Conservation (phyloP, 2,113 vertebrate genomes). For the Syngnathus floridae region DNA sequence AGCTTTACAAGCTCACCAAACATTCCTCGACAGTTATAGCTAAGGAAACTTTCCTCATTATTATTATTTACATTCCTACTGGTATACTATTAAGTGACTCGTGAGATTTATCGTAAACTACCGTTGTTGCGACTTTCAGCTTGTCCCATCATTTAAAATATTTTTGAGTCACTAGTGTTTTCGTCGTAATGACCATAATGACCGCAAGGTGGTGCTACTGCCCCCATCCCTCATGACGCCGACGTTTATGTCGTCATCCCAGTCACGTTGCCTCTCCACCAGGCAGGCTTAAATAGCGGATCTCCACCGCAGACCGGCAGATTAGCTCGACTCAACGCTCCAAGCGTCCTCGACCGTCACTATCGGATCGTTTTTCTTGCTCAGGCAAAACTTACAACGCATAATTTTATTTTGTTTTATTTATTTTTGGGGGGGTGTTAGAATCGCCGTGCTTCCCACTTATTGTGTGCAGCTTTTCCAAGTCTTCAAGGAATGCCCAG, state of each 20-base stretch:
- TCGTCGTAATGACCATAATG: no score
- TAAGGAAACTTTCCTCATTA: no score
- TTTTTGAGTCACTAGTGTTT: neutral
- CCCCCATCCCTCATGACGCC: neutral
- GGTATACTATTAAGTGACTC: neutral
- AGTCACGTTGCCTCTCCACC: conserved; percentile 45
- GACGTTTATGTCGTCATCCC: conserved; percentile 20
- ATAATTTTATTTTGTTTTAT: neutral
- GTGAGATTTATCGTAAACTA: neutral
- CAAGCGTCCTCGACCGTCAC: neutral
- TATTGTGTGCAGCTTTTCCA: conserved; percentile 15
- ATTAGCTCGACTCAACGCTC: conserved; percentile 15
- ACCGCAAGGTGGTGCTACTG: conserved; percentile 37
- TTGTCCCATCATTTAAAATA: no score
- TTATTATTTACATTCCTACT: no score
- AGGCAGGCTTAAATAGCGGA: conserved; percentile 56
- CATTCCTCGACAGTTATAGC: neutral
- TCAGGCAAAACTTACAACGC: no score
- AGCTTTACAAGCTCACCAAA: neutral
- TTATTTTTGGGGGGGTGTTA: neutral
- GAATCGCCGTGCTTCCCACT: conserved; percentile 15
- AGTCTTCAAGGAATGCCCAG: conserved; percentile 78
- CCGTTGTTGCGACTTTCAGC: neutral
- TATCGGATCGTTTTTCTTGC: neutral
- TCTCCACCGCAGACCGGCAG: conserved; percentile 40